Base-by-base conservation (phyloP, 1,140 invertebrate genomes). In the Aphis gossypii region DNA sequence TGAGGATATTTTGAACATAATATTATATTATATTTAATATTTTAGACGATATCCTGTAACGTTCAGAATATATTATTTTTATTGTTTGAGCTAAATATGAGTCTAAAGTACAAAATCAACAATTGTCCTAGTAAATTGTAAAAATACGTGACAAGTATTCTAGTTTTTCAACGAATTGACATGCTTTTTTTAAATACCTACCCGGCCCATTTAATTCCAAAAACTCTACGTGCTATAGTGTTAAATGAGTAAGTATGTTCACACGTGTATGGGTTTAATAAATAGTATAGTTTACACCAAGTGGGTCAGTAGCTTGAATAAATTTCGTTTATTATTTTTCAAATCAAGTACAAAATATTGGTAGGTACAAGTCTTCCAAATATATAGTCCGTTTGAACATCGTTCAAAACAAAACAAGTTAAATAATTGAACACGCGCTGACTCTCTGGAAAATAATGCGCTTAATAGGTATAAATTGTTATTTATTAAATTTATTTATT, bases 111-210 rank as follows among this genome's bases (percentile, higher is more conserved):
- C 23, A 89, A 89, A 89, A 56, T 89, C 8, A 54, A 56, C 51
- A 89, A 38, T 54, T 54, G n/a, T 21, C 51, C 54, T 90, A 30
- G 60, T 44, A 90, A 60, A 44, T 44, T 44, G 54, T 90, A 41
- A 68, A 68, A 90, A 6, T 46, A 92, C 90, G 68, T 92, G 90
- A 82, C 90, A 20, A 92, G 89, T 90, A 68, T 68, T 92, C 46
- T 11, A 83, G 68, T 82, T 8, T 83, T 83, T 51, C 23, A 35
- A 20, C n/a, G 25, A 83, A 35, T 23, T 35, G 60, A 92, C 90
- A 38, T 83, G 46, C 1, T 92, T 92, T 82, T 83, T 20, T 76
- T 35, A 76, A 76, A 76, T 76, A 76, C 30, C 30, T 76, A 76
- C 14, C 60, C 60, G n/a, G 30, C 44, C 9, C 68, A 21, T 92